Base-by-base conservation (phyloP, 2,888 invertebrate species). In the Elysia crispata region DNA sequence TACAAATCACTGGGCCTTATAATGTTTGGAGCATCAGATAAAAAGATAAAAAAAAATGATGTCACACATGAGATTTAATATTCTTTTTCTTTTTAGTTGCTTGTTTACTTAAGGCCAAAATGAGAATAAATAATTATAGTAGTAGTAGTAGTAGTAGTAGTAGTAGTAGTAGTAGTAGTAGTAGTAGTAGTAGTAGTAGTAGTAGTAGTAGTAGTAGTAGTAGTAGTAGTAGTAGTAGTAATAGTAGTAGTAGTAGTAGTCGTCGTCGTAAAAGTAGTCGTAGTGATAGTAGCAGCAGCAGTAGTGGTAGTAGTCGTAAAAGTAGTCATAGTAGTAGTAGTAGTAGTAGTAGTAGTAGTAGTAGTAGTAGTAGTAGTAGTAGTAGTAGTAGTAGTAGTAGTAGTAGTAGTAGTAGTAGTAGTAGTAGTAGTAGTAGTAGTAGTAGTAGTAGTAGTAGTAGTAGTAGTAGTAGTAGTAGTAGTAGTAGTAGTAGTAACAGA, bases 401-500 rank as follows among this genome's bases (percentile, higher is more conserved):
- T 60, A 75, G 60, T 60, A 60, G 60, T 60, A 75, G 75, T 30
- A 75, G 60, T 60, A 75, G 5, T 60, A 57, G 5, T 60, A 57
- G 3, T 30, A 57, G 33, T 50, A 75, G 60, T 60, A 75, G 60
- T 60, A 75, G 60, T 60, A 75, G 75, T 30, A 75, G 60, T 60
- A 75, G 60, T 60, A 75, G 60, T 60, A 75, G 60, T 60, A 75
- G 75, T 30, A 75, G 60, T 60, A 75, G 60, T 60, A 75, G 60
- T 60, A 75, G 60, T 72, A 74, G 57, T 57, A 60, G 31, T 60
- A 74, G 57, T 74, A 74, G 30, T 74, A 74, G 74, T 30, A n/a
- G n/a, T n/a, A n/a, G n/a, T n/a, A n/a, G n/a, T n/a, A n/a, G n/a
- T n/a, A n/a, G n/a, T n/a, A n/a, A n/a, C n/a, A n/a, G n/a, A n/a